Conservation (phyloP, 2,797 vertebrate genomes). For the Acanthiza pusilla region DNA sequence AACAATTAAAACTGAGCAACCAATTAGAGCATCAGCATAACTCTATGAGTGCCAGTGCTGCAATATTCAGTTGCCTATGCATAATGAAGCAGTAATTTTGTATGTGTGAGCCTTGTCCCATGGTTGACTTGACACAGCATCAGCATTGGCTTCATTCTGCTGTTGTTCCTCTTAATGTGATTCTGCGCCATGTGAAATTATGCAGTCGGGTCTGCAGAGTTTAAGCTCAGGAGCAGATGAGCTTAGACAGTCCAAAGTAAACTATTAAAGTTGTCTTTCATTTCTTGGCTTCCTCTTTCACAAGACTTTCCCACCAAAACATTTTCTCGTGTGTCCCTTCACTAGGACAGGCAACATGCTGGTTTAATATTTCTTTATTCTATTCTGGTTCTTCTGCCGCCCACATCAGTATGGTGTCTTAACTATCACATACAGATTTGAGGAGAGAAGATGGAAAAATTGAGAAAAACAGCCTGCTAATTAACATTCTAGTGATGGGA, state of each 20-base stretch:
- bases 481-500: not conserved
- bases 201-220: not conserved
- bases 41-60: not conserved
- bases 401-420: not conserved
- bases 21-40: not conserved
- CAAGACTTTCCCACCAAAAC: not conserved
- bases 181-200: not conserved
- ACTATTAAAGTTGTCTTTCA: not conserved
- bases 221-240: not conserved
- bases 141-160: not conserved
- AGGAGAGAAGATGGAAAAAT: not conserved
- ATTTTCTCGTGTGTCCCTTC: rapidly evolving
- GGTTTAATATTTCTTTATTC: not conserved
- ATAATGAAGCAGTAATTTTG: not conserved
- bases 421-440: not conserved
- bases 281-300: not conserved
- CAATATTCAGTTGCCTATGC: not conserved
- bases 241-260: not conserved
- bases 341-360: not conserved
- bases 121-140: not conserved
- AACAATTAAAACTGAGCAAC: not conserved
- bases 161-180: not conserved
- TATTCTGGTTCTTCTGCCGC: not conserved
- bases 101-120: not conserved
- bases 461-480: not conserved